These are phyloP conservation scores for Mythimna lalbum DNA, from an alignment of 2,888 invertebrate genomes.

Conservation along the genomic window DNA sequence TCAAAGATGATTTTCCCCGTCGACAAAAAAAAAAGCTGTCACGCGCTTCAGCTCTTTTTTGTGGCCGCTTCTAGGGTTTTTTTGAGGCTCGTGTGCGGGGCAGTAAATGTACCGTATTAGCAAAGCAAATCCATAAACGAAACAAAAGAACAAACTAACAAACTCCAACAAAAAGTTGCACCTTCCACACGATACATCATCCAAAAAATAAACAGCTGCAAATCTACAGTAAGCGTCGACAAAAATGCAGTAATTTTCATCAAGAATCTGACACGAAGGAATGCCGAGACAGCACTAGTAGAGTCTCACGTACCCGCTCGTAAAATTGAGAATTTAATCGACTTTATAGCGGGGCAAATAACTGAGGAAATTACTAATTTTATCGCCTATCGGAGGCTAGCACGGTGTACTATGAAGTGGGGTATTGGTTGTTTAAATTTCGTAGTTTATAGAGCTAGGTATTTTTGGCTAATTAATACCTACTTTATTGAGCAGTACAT, in stretches of 20 bases:
- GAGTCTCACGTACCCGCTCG: constrained; percentile 65
- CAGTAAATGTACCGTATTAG: too few relatives aligned
- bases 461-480: constrained; percentile 16
- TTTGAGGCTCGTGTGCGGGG: too few relatives aligned
- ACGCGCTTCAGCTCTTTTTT: too few relatives aligned
- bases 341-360: constrained; percentile 65
- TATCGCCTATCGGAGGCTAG: constrained; percentile 51
- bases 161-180: not conserved
- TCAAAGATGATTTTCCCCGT: too few relatives aligned
- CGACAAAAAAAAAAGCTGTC: too few relatives aligned
- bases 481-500: not conserved
- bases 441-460: constrained; percentile 20
- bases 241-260: constrained; percentile 45
- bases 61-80: too few relatives aligned
- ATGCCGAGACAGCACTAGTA: constrained; percentile 46
- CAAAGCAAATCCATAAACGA: not conserved
- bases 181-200: not conserved
- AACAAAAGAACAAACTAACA: too few relatives aligned
- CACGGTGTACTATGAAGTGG: constrained; percentile 12
- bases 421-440: constrained; percentile 28
- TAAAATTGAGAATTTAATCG: constrained; percentile 75
- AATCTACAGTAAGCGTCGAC: constrained; percentile 4
- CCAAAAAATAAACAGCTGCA: constrained; percentile 1
- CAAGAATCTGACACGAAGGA: constrained; percentile 35
- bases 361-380: constrained; percentile 64